Conservation (phyloP, 2,113 vertebrate species). For the Chiloscyllium plagiosum region DNA sequence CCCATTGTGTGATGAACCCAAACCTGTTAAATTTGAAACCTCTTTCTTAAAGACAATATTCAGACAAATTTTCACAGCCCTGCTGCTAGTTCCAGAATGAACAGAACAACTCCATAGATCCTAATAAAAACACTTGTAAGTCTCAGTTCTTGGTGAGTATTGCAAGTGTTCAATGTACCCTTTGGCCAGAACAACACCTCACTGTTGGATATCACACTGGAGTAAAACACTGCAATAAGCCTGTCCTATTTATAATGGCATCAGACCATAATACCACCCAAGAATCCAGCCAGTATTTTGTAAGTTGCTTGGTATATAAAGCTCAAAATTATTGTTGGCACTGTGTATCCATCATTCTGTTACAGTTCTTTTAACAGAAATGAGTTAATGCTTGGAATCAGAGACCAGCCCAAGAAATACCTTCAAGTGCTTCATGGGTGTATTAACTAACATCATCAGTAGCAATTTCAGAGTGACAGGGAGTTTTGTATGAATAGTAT, state of each 20-base stretch:
- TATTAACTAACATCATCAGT: background rate
- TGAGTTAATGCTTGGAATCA: background rate
- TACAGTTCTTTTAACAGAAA: background rate
- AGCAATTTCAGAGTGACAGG: background rate
- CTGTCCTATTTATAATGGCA: background rate
- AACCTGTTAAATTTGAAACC: background rate
- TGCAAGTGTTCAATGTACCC: background rate
- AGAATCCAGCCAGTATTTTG: background rate
- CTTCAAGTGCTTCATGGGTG: background rate
- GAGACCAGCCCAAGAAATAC: background rate
- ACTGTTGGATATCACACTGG: background rate
- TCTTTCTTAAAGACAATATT: background rate
- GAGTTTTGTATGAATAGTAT: background rate
- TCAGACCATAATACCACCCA: conserved; percentile 11
- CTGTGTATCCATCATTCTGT: background rate
- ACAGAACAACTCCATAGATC: background rate
- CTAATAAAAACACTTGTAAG: background rate
- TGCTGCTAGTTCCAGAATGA: background rate
- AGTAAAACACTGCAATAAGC: background rate
- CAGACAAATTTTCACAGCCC: background rate
- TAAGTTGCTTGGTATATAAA: background rate
- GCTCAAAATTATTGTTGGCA: background rate
- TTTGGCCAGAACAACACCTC: background rate
- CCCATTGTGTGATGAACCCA: background rate
- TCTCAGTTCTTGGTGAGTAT: background rate